These are phyloP conservation scores for Microtus oregoni DNA, from an alignment of 2,113 vertebrate genomes.

Conservation along the genomic window DNA sequence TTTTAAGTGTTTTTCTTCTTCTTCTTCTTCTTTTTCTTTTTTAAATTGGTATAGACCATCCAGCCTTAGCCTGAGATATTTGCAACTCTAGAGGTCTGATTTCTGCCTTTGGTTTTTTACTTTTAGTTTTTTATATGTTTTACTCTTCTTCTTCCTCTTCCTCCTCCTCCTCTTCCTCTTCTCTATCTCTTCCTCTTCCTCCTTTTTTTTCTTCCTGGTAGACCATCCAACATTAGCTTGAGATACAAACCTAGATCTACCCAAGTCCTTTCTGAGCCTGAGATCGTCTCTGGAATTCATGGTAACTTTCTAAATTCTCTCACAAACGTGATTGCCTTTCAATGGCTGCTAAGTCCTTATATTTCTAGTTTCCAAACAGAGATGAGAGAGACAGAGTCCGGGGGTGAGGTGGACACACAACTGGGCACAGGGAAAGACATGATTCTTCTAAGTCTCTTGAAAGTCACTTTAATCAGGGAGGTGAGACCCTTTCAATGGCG, in stretches of 20 bases:
- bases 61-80: too few species aligned
- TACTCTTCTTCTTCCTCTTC: accelerated
- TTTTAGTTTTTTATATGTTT: neutral
- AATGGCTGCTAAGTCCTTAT: neutral
- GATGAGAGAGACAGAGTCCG: neutral
- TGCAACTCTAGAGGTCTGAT: neutral
- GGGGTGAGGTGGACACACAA: too few species aligned
- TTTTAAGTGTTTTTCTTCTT: too few species aligned
- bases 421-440: neutral
- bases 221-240: neutral
- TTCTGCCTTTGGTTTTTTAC: neutral
- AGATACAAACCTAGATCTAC: neutral
- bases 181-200: too few species aligned
- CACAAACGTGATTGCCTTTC: neutral
- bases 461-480: neutral
- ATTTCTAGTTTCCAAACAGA: neutral
- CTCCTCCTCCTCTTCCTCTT: too few species aligned
- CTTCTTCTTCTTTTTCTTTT: too few species aligned
- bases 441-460: neutral
- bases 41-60: too few species aligned
- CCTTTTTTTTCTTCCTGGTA: neutral
- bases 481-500: neutral
- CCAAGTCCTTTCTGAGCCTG: neutral
- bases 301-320: neutral
- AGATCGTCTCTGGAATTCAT: neutral